A percentile compares a stretch with the other conserved stretches of the same genome.
Conservation (phyloP, 1,140 invertebrate species). For the Homalodisca vitripennis region DNA sequence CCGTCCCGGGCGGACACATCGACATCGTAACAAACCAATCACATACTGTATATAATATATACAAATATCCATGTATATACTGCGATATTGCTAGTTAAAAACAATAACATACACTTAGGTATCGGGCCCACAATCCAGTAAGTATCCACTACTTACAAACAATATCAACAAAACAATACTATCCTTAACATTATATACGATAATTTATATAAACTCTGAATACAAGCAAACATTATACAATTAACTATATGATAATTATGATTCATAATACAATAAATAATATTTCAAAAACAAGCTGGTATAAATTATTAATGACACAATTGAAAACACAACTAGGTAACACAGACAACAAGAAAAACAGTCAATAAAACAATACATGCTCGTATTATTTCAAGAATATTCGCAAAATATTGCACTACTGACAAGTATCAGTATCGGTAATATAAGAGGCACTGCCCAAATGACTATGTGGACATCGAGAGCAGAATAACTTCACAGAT, state of each 20-base stretch:
- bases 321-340: too few relatives aligned
- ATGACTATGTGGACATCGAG: background rate
- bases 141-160: conserved; percentile 18
- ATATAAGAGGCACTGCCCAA: background rate
- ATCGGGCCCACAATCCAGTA: conserved; percentile 1
- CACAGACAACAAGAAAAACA: conserved; percentile 22
- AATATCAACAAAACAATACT: conserved; percentile 13
- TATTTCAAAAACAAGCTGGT: conserved; percentile 7
- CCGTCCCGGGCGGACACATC: too few relatives aligned
- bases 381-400: background rate
- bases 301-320: conserved; percentile 16
- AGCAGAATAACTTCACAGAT: conserved; percentile 15
- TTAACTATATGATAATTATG: conserved; percentile 9
- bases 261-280: conserved; percentile 18
- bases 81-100: background rate
- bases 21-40: too few relatives aligned
- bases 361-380: background rate
- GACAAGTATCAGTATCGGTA: conserved; percentile 3
- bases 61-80: too few relatives aligned
- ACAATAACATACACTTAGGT: background rate
- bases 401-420: conserved; percentile 14
- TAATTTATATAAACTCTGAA: conserved; percentile 17
- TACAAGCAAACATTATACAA: conserved; percentile 4
- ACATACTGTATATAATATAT: too few relatives aligned
- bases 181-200: conserved; percentile 12